Conservation (phyloP, 2,113 vertebrate species). For the Eulemur macaco region DNA sequence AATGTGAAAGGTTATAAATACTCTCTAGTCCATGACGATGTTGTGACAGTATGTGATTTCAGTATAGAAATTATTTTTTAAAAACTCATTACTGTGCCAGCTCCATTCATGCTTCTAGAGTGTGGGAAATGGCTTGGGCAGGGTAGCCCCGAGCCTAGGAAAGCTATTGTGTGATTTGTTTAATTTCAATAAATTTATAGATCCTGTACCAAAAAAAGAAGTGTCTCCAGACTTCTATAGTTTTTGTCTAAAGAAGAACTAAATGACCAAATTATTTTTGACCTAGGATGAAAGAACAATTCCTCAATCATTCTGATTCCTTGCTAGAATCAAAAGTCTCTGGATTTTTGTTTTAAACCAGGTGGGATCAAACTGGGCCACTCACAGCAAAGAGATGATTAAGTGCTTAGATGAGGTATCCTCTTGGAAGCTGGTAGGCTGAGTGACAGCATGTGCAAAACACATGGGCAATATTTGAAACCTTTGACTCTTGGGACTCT, state of each 20-base stretch:
- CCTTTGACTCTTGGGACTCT: not conserved
- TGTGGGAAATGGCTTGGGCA: constrained; percentile 63
- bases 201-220: constrained; percentile 37
- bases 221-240: not conserved
- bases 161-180: constrained; percentile 84
- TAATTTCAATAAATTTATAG: constrained; percentile 89
- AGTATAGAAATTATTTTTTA: constrained; percentile 54
- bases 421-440: not conserved
- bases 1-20: constrained; percentile 88
- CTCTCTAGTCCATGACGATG: constrained; percentile 75
- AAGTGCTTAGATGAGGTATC: not conserved
- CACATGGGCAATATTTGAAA: not conserved
- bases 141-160: constrained; percentile 62
- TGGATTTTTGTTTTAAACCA: not conserved
- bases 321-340: not conserved
- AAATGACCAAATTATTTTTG: not conserved
- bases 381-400: not conserved
- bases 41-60: constrained; percentile 79
- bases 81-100: constrained; percentile 65
- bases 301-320: too few species aligned
- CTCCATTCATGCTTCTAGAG: constrained; percentile 67
- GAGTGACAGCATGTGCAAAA: not conserved
- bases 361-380: not conserved
- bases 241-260: too few species aligned
- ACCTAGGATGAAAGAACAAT: not conserved